phyloP scores from a whole-genome alignment of 2,888 invertebrate species.

The Xiphydria camelus region DNA sequence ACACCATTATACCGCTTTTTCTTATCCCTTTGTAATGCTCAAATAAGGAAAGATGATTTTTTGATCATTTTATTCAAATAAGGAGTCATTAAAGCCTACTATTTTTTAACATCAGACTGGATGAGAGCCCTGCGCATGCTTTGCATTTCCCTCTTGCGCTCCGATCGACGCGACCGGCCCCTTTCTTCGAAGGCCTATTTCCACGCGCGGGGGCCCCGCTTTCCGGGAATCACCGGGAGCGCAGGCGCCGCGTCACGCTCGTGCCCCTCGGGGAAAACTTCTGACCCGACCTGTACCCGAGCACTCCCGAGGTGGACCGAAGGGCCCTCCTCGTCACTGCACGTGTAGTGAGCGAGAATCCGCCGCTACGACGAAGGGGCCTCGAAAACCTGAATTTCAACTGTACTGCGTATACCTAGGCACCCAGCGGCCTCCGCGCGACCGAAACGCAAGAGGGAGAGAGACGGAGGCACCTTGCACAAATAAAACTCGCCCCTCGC shows the following conservation, averaged over 20 bases:
- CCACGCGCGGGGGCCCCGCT: neutral
- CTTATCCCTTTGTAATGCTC: too few relatives aligned
- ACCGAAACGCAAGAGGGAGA: neutral
- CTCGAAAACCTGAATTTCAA: slow-evolving; percentile 47
- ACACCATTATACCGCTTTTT: too few relatives aligned
- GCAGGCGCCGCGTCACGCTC: neutral
- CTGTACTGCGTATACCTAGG: slow-evolving; percentile 30
- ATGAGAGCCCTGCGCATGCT: too few relatives aligned
- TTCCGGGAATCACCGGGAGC: neutral
- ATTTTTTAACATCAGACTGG: too few relatives aligned
- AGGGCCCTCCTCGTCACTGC: slow-evolving; percentile 24
- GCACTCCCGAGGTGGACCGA: slow-evolving; percentile 28
- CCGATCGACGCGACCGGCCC: too few relatives aligned
- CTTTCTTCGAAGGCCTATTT: too few relatives aligned
- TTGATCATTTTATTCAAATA: too few relatives aligned
- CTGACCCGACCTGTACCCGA: slow-evolving; percentile 26
- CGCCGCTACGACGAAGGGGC: slow-evolving; percentile 32
- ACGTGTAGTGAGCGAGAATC: slow-evolving; percentile 24
- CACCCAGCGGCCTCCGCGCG: slow-evolving; percentile 3
- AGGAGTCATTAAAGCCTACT: too few relatives aligned
- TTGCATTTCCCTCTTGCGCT: too few relatives aligned
- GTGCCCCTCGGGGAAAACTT: slow-evolving; percentile 10
- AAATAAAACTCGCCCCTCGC: slow-evolving; percentile 3
- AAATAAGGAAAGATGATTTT: too few relatives aligned
- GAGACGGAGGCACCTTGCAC: neutral